A percentile compares a stretch with the other conserved stretches of the same genome.
These are phyloP conservation scores for Matsumurasca onukii DNA, from an alignment of 1,140 invertebrate species.

Conservation along the genomic window DNA sequence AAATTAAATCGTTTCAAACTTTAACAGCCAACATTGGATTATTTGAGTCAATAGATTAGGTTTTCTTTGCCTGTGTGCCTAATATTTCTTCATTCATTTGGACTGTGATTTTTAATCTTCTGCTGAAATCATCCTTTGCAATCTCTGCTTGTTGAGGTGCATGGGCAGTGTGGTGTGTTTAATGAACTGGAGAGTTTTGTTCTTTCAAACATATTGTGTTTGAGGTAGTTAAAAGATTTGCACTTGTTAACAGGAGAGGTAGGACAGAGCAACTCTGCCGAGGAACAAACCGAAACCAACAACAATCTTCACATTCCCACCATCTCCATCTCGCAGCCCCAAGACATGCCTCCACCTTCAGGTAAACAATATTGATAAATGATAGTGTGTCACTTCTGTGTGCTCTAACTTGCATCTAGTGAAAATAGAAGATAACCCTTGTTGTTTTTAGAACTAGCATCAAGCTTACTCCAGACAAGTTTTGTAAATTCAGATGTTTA, in stretches of 20 bases:
- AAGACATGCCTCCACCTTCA: conserved; percentile 18
- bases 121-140: too few species aligned
- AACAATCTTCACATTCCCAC: conserved; percentile 21
- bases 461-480: background rate
- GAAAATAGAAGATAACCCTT: background rate
- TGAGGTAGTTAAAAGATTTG: too few species aligned
- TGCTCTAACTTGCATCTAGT: background rate
- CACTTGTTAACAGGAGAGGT: background rate
- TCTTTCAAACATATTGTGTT: too few species aligned
- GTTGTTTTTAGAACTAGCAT: background rate
- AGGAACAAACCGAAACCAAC: conserved; percentile 4
- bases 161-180: too few species aligned
- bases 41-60: too few species aligned
- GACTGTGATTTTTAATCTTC: too few species aligned
- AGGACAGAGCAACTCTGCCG: conserved; percentile 3
- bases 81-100: too few species aligned
- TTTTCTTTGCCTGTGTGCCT: too few species aligned
- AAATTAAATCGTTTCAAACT: too few species aligned
- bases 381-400: background rate
- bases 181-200: too few species aligned
- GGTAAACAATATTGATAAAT: background rate
- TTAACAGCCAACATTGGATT: too few species aligned
- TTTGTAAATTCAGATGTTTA: background rate
- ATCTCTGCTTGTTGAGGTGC: too few species aligned
- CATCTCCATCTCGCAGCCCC: background rate